Conservation (phyloP, 2,888 invertebrate genomes). For the Pristionchus exspectatus region DNA sequence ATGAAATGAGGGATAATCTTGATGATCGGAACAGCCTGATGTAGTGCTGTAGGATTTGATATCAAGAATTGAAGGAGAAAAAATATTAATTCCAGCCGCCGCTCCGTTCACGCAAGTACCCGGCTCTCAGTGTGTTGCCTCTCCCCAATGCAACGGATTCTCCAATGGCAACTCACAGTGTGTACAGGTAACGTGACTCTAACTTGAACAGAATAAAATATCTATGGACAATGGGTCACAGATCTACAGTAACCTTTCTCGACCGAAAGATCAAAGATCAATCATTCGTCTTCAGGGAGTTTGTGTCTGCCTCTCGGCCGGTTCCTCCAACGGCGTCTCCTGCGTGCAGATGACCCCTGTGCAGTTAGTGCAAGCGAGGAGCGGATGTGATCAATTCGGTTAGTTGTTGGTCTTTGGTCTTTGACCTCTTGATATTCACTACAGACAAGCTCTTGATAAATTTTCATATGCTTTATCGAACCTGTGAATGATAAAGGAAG, state of each 20-base stretch:
- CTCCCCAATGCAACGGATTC: slow-evolving; percentile 69
- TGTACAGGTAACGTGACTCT: slow-evolving; percentile 56
- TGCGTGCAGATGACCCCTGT: slow-evolving; percentile 63
- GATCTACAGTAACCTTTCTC: neutral
- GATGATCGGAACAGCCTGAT: too few relatives aligned
- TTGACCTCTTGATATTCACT: neutral
- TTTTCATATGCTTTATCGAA: too few relatives aligned
- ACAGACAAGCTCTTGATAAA: neutral
- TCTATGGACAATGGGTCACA: neutral
- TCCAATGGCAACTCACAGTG: slow-evolving; percentile 68
- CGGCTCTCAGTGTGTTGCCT: slow-evolving; percentile 56
- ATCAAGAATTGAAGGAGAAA: too few relatives aligned
- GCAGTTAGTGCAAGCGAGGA: slow-evolving; percentile 68
- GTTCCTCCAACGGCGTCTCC: slow-evolving; percentile 63
- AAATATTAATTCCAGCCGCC: slow-evolving; percentile 49
- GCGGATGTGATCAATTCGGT: slow-evolving; percentile 77
- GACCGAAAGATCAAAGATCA: neutral
- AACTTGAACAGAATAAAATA: neutral
- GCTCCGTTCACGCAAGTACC: slow-evolving; percentile 56
- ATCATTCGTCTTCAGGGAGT: slow-evolving; percentile 59
- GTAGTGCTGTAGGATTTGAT: too few relatives aligned
- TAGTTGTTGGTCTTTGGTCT: neutral
- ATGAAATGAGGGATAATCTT: too few relatives aligned
- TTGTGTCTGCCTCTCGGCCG: slow-evolving; percentile 71
- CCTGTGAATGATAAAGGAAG: too few relatives aligned